Evolutionary conservation across 2,113 vertebrate genomes (phyloP), one percentile per base, ranked within the genome.

Genomic region (Chrysochloris asiatica): DNA sequence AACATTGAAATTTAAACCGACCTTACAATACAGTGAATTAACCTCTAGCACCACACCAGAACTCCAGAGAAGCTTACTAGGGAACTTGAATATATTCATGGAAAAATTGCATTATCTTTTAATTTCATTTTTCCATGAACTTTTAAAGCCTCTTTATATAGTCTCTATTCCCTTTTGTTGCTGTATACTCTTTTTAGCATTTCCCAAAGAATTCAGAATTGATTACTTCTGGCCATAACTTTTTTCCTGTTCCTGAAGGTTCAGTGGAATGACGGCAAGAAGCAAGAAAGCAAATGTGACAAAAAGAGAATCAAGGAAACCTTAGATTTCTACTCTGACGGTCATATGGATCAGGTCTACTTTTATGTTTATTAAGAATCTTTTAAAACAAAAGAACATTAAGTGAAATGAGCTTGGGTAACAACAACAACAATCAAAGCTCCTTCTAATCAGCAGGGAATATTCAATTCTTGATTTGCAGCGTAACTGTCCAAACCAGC

Each of bases 371-470:
- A 88, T 90, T 80, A 91, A 16, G 76, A 86, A 90, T 88, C 89
- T 88, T 86, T 91, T 89, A 91, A 89, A 87, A 95, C 75, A 90
- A 94, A 92, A 89, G 30, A 87, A 94, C 95, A 91, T 50, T 76
- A 90, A 90, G 56, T 67, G 38, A 89, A 95, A 91, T 50, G 52
- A 90, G 38, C 86, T 89, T 47, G n/a, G 56, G 48, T 21, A 38
- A 65, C 59, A 83, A 65, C 73, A 84, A 38, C 90, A 86, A 59
- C 52, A 81, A 89, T 88, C 81, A 81, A 78, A 94, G 77, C 5
- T 73, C 50, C 50, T 73, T 89, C 59, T 75, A 86, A 95, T 95
- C 93, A 92, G 43, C 82, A 80, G 69, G 24, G 77, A 89, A 84
- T 76, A 63, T 36, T 84, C 69, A n/a, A 4, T 76, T 87, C 87